Base-by-base conservation (phyloP, 1,140 invertebrate species). In the Odontomachus brunneus region DNA sequence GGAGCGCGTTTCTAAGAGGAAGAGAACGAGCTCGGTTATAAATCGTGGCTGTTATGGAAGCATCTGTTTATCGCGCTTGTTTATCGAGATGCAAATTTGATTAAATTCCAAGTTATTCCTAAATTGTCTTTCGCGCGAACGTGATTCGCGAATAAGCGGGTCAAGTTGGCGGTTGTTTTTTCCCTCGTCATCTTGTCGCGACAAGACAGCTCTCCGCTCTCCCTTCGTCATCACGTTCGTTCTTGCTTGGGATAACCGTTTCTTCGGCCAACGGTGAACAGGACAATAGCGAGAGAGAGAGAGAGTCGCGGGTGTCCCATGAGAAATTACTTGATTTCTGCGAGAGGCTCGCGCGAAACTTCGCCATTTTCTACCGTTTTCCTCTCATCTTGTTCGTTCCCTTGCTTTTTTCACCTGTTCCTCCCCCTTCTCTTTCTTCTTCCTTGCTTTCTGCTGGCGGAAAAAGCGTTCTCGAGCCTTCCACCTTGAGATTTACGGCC, bases 261-360 rank as follows among this genome's bases (percentile, higher is more conserved):
- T 44, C 51, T 38, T 15, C 19, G 17, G n/a, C 17, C 19, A 44
- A 26, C 48, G 15, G 19, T 11, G 62, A 48, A 53, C 48, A 66
- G 17, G 17, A 60, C 55, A 62, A 55, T 55, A 55, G 3, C 29
- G 38, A 48, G 38, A 62, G 63, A 55, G 3, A n/a, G 38, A 48
- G 38, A 62, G 63, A 78, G 22, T 17, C 49, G 17, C 38, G 29
- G 63, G 7, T 69, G 22, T 88, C 67, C 82, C 75, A 15, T 19
- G 86, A 87, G 86, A 87, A 88, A 88, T 84, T 87, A 87, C 86
- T 55, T 72, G 53, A 87, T 87, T 67, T 81, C 53, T 49, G 11
- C 57, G 71, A 60, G 63, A 48, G 38, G n/a, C 12, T 65, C 38
- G 38, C n/a, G 24, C 24, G 14, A 51, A 19, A 75, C 14, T 72